phyloP scores from a whole-genome alignment of 2,113 vertebrate genomes.

The Paramormyrops kingsleyae region DNA sequence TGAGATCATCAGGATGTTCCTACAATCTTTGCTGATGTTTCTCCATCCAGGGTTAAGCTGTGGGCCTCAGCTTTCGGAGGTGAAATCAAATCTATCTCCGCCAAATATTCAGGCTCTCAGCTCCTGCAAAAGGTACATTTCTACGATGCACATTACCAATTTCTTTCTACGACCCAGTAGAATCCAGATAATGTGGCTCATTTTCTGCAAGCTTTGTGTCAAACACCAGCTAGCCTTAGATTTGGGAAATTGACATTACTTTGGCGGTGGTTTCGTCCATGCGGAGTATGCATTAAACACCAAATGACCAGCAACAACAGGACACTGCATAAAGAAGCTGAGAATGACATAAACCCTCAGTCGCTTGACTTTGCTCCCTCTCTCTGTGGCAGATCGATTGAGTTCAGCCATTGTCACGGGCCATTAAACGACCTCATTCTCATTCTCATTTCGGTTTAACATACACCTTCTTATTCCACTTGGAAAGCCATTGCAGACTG shows the following conservation, averaged over 20 bases:
- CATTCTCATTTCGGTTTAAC: background rate
- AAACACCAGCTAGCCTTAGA: background rate
- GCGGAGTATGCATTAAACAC: background rate
- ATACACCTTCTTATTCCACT: background rate
- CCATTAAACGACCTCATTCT: background rate
- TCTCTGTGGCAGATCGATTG: background rate
- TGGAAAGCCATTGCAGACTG: background rate
- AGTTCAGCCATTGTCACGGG: conserved; percentile 1
- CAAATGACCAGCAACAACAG: background rate
- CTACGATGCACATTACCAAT: background rate
- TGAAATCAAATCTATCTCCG: conserved; percentile 96
- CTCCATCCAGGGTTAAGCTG: conserved; percentile 79
- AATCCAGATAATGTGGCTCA: background rate
- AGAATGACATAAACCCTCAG: background rate
- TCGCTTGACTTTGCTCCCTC: background rate
- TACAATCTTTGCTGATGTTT: conserved; percentile 3
- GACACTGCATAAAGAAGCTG: background rate
- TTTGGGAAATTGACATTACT: background rate
- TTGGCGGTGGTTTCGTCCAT: background rate
- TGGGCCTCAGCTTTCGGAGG: conserved; percentile 98
- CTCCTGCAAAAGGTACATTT: conserved; percentile 88
- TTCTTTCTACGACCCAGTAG: background rate
- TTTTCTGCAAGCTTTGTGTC: background rate
- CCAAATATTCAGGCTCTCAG: conserved; percentile 95
- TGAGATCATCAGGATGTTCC: background rate